Percentiles rank a stretch among this genome's conserved stretches.
These are phyloP conservation scores for Microplitis mediator DNA, from an alignment of 1,140 invertebrate species.

Conservation along the genomic window DNA sequence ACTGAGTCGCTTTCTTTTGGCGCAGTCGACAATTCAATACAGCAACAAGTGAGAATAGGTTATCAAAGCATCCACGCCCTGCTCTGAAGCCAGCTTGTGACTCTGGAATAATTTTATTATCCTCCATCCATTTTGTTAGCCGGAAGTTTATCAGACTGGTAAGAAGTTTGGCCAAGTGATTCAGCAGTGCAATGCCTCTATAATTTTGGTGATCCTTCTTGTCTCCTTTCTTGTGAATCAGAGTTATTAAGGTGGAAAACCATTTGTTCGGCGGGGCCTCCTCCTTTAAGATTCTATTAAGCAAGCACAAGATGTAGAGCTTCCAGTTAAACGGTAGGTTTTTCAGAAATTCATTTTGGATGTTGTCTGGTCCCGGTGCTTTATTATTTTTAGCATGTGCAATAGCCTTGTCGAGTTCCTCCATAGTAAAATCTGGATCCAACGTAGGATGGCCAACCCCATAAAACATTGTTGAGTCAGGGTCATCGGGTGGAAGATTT, in stretches of 20 bases:
- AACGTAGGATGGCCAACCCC: no score
- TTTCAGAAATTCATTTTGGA: not conserved
- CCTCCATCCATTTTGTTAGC: not conserved
- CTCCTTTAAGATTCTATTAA: not conserved
- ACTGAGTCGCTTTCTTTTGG: no score
- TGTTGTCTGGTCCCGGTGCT: not conserved
- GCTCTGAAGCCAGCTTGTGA: not conserved
- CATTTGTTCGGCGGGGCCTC: not conserved
- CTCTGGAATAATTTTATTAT: not conserved
- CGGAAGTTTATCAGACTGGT: no score
- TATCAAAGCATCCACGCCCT: not conserved
- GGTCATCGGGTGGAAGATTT: no score
- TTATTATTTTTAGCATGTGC: not conserved
- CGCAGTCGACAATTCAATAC: no score
- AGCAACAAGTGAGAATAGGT: not conserved
- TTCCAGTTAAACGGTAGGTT: not conserved
- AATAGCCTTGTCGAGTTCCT: not conserved
- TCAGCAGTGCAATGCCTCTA: not conserved
- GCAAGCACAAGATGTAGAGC: not conserved
- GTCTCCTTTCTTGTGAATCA: not conserved
- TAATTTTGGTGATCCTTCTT: not conserved
- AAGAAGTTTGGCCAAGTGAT: no score
- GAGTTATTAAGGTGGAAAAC: not conserved
- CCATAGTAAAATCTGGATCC: not conserved
- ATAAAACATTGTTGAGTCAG: no score